Evolutionary conservation across 1,140 invertebrate genomes (phyloP).

Genomic region (Drosophila parvula): DNA sequence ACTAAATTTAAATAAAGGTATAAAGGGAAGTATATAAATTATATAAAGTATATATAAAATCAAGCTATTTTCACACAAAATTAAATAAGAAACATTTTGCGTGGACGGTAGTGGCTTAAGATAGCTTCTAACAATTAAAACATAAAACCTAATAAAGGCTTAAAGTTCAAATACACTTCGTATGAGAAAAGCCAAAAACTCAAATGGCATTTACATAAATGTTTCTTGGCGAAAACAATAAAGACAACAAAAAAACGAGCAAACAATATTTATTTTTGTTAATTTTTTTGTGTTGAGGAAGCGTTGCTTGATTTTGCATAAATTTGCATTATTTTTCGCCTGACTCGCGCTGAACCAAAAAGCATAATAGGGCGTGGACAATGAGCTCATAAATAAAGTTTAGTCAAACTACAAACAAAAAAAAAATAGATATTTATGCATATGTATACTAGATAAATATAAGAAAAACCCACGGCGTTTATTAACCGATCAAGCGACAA

Average conservation of each 20-base stretch:
- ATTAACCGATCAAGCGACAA: conserved; percentile 19
- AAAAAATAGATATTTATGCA: neutral
- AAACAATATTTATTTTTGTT: conserved; percentile 16
- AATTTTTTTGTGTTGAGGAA: conserved; percentile 26
- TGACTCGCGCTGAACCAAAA: conserved; percentile 25
- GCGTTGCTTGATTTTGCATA: conserved; percentile 27
- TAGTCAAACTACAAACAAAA: neutral
- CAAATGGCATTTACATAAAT: conserved; percentile 7
- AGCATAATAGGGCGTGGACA: conserved; percentile 46
- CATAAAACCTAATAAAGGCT: neutral
- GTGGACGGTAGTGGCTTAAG: neutral
- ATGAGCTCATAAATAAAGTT: conserved; percentile 36
- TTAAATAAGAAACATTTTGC: neutral
- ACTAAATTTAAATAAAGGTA: too few species aligned
- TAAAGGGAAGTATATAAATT: too few species aligned
- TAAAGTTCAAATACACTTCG: neutral
- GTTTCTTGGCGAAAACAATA: conserved; percentile 3
- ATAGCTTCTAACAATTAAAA: neutral
- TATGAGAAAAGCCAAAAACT: neutral
- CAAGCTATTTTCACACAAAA: neutral
- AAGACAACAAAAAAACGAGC: neutral
- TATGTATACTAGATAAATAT: neutral
- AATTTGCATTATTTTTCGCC: conserved; percentile 32
- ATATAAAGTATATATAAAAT: too few species aligned
- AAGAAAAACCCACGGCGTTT: conserved; percentile 14